A percentile compares a stretch with the other conserved stretches of the same genome.
These are phyloP conservation scores for Phylloscopus trochilus DNA, from an alignment of 2,113 vertebrate genomes.

Conservation along the genomic window DNA sequence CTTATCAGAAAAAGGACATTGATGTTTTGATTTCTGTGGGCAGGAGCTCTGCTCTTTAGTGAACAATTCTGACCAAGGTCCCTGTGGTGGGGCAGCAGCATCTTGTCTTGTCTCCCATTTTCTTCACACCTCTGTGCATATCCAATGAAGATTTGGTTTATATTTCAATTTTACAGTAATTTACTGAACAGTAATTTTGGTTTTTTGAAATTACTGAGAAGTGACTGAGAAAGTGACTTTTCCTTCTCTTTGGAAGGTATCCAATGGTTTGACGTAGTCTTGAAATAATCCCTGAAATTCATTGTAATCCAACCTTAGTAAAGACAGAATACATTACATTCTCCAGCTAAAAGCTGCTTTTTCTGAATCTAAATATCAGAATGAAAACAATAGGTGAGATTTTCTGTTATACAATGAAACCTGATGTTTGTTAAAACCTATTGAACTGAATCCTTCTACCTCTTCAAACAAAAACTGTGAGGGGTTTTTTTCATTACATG, in stretches of 20 bases:
- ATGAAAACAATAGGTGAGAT: background rate
- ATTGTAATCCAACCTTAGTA: background rate
- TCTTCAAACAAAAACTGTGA: background rate
- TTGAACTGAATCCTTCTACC: background rate
- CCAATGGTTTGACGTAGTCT: rapidly evolving
- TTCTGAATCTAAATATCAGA: background rate
- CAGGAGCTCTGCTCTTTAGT: background rate
- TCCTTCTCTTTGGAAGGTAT: background rate
- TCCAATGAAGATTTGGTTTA: background rate
- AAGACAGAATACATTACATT: background rate
- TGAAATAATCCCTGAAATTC: background rate
- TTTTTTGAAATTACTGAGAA: background rate
- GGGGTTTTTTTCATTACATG: background rate
- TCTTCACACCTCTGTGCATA: background rate
- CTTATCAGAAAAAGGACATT: background rate
- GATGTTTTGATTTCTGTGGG: background rate
- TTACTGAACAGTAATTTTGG: background rate
- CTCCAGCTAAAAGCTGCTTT: background rate
- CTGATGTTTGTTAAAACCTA: background rate
- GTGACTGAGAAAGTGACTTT: background rate
- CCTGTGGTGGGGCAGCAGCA: background rate
- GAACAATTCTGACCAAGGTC: background rate
- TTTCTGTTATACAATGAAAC: background rate
- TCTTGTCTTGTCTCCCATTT: background rate
- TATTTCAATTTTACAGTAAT: background rate